phyloP scores from a whole-genome alignment of 2,888 invertebrate genomes.

The Aphidoletes aphidimyza region DNA sequence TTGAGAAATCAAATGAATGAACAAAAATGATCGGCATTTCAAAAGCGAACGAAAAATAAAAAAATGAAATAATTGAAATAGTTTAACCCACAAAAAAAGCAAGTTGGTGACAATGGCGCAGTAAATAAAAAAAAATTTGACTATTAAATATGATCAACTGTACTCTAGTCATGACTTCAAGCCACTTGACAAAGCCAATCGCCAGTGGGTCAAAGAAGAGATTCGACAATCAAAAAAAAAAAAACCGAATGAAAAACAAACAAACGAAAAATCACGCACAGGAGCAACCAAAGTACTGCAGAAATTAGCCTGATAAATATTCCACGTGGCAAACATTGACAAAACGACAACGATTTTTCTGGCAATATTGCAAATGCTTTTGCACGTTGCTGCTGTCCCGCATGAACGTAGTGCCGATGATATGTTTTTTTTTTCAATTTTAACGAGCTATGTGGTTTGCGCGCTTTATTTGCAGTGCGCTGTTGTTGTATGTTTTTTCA shows the following conservation, averaged over 20 bases:
- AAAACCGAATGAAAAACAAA: not conserved
- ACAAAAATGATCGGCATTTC: not conserved
- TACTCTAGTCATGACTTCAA: too few species aligned
- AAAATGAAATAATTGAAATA: not conserved
- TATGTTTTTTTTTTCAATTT: too few species aligned
- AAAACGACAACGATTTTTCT: not conserved
- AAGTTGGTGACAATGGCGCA: too few species aligned
- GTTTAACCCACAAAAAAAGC: too few species aligned
- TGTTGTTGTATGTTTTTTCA: not conserved
- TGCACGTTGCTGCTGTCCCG: too few species aligned
- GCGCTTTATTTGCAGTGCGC: not conserved
- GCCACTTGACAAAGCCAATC: too few species aligned
- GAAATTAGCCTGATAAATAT: slow-evolving; percentile 24
- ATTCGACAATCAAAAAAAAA: not conserved
- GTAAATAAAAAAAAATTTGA: too few species aligned
- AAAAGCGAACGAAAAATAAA: not conserved
- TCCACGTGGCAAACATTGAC: slow-evolving; percentile 32
- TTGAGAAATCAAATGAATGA: not conserved
- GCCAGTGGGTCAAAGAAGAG: too few species aligned
- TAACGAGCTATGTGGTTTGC: not conserved
- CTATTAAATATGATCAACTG: too few species aligned
- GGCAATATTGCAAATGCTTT: not conserved
- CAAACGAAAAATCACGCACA: not conserved
- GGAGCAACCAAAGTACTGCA: too few species aligned
- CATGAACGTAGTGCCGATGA: too few species aligned